These are phyloP conservation scores for Oreohelix idahoensis DNA, from an alignment of 1,140 invertebrate genomes.

Conservation along the genomic window DNA sequence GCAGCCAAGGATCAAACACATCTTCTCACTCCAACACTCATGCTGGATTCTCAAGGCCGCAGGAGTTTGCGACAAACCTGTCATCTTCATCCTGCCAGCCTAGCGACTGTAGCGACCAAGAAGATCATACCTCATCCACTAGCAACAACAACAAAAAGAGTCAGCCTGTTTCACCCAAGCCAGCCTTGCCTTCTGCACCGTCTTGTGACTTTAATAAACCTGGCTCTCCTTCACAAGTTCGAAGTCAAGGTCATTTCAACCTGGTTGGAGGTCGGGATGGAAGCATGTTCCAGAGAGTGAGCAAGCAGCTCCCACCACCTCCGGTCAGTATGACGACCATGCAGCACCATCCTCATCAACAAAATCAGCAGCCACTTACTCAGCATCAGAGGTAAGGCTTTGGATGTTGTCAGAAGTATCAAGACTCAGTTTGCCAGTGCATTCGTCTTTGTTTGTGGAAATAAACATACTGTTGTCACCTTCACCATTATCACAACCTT, in stretches of 20 bases:
- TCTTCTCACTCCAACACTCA: neutral
- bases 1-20: constrained; percentile 4
- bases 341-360: constrained; percentile 25
- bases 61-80: constrained; percentile 41
- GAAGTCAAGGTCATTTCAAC: constrained; percentile 2
- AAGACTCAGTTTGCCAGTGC: too few species aligned
- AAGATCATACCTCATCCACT: constrained; percentile 37
- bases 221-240: constrained; percentile 37
- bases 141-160: constrained; percentile 39
- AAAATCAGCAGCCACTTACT: constrained; percentile 5
- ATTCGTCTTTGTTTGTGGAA: too few species aligned
- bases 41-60: constrained; percentile 36
- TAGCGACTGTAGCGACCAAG: constrained; percentile 35
- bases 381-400: constrained; percentile 7
- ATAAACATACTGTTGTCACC: too few species aligned
- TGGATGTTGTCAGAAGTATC: neutral
- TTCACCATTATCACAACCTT: too few species aligned
- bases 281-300: constrained; percentile 50
- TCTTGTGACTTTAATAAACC: constrained; percentile 36
- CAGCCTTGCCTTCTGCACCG: constrained; percentile 39
- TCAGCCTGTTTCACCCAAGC: constrained; percentile 36
- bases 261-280: neutral
- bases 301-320: constrained; percentile 59
- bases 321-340: constrained; percentile 63
- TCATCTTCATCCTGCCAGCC: constrained; percentile 13